Evolutionary conservation across 1,140 invertebrate genomes (phyloP).

Genomic region (Trichogramma pretiosum): DNA sequence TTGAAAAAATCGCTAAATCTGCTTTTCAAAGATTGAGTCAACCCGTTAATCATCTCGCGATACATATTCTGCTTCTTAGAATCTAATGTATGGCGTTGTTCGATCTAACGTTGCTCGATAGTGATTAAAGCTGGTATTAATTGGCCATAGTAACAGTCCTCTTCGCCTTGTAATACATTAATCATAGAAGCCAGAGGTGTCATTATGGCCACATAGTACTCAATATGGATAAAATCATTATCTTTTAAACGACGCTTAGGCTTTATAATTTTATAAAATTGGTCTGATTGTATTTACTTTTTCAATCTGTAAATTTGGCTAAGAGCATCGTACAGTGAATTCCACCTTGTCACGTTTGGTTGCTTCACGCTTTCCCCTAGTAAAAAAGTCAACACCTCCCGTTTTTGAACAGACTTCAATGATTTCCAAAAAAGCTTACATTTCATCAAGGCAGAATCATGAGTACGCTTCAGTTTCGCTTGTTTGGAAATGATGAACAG

Average conservation of each 20-base stretch:
- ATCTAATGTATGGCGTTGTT: neutral
- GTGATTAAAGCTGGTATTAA: neutral
- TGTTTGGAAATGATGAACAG: neutral
- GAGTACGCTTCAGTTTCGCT: neutral
- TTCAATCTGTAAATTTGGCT: neutral
- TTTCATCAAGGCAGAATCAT: neutral
- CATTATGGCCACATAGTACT: neutral
- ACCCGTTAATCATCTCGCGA: too few relatives aligned
- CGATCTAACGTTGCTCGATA: neutral
- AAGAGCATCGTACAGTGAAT: neutral
- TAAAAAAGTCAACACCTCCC: neutral
- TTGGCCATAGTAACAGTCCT: neutral
- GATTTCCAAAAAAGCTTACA: neutral
- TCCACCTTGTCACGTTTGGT: neutral
- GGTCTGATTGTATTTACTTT: neutral
- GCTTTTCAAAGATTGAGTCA: neutral
- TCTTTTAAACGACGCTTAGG: neutral
- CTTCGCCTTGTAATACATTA: neutral
- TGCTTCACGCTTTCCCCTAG: neutral
- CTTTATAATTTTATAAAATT: neutral
- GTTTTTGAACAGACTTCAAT: neutral
- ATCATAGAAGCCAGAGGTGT: neutral
- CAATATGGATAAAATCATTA: neutral
- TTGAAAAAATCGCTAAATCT: conserved; percentile 4
- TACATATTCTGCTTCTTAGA: too few relatives aligned